phyloP scores from a whole-genome alignment of 1,140 invertebrate genomes.

The Epicauta chinensis region DNA sequence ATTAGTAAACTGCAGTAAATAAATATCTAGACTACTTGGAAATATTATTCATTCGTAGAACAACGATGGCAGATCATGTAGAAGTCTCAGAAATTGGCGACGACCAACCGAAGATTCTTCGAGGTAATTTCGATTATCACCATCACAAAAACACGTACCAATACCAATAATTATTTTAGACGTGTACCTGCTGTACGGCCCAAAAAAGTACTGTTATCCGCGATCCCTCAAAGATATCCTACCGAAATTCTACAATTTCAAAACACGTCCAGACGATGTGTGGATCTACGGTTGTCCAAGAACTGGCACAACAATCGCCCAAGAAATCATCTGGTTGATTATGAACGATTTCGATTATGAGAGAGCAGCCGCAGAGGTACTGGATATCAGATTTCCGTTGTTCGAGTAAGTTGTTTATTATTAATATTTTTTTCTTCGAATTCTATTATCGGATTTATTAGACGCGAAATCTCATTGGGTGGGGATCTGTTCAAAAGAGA shows the following conservation, averaged over 20 bases:
- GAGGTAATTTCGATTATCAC: too few species aligned
- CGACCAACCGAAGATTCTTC: too few species aligned
- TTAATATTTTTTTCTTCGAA: not conserved
- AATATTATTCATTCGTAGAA: too few species aligned
- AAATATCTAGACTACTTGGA: too few species aligned
- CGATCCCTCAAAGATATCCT: too few species aligned
- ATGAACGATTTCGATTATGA: slow-evolving; percentile 71
- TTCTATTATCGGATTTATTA: not conserved
- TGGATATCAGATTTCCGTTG: slow-evolving; percentile 44
- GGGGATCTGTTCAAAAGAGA: not conserved
- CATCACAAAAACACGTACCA: too few species aligned
- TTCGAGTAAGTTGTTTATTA: slow-evolving; percentile 24
- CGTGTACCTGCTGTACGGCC: too few species aligned
- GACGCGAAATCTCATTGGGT: not conserved
- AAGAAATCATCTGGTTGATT: slow-evolving; percentile 84
- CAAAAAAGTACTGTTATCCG: too few species aligned
- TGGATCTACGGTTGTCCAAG: slow-evolving; percentile 29
- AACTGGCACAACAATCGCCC: slow-evolving; percentile 73
- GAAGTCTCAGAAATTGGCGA: too few species aligned
- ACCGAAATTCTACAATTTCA: not conserved
- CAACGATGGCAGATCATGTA: too few species aligned
- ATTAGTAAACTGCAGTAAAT: too few species aligned
- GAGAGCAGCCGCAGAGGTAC: slow-evolving; percentile 54
- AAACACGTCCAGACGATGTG: slow-evolving; percentile 10
- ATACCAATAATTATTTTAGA: too few species aligned